phyloP scores from a whole-genome alignment of 92 coral and sea anemone genomes.

The Zoanthus sansibaricus region DNA sequence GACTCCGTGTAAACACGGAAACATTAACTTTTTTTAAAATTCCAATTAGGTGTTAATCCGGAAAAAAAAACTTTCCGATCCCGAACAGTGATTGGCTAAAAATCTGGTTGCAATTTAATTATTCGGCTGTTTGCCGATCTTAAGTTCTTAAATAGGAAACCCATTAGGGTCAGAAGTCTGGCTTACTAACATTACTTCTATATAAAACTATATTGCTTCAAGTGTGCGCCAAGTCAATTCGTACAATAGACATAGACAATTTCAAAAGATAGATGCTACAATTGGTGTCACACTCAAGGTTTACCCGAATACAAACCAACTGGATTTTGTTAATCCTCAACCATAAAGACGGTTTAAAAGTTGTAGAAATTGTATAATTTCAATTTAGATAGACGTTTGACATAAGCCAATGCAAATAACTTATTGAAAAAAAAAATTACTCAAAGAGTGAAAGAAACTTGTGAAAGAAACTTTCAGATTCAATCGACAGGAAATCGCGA shows the following conservation, averaged over 20 bases:
- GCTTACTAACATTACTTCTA: neutral
- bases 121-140: slow-evolving; percentile 15
- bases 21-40: neutral
- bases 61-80: neutral
- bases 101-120: neutral
- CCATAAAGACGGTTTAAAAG: neutral
- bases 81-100: slow-evolving; percentile 21
- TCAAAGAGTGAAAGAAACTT: neutral
- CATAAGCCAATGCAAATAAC: neutral
- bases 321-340: neutral
- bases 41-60: neutral
- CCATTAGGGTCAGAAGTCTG: neutral
- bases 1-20: neutral
- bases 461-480: neutral
- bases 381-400: neutral
- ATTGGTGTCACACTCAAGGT: neutral
- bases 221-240: neutral
- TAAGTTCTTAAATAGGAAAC: neutral
- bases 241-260: neutral
- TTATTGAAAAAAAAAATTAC: neutral
- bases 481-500: neutral
- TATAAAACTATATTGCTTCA: neutral
- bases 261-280: slow-evolving; percentile 3
- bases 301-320: neutral
- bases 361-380: neutral